Conservation (phyloP, 2,888 invertebrate genomes). For the Metopia argyrocephala region DNA sequence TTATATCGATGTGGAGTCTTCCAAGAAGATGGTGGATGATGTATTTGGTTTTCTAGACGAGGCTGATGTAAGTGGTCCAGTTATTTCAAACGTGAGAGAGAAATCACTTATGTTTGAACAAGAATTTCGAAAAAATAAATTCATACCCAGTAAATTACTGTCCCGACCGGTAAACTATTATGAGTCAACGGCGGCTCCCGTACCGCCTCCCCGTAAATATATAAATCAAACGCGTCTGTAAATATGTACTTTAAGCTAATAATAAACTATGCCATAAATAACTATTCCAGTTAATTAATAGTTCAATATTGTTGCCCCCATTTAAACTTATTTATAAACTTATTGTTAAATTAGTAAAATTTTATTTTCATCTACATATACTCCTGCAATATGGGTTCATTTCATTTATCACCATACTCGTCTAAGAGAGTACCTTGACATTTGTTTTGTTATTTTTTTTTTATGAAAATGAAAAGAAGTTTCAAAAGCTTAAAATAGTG, state of each 20-base stretch:
- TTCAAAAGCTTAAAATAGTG: too few species aligned
- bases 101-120: conserved; percentile 78
- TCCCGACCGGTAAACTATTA: conserved; percentile 77
- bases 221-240: conserved; percentile 59
- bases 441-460: too few species aligned
- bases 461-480: too few species aligned
- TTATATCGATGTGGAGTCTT: conserved; percentile 79
- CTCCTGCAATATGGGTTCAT: too few species aligned
- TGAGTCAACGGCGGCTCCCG: conserved; percentile 67
- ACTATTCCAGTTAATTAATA: too few species aligned
- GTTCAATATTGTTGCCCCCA: too few species aligned
- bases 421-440: too few species aligned
- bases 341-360: too few species aligned
- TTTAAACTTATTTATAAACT: too few species aligned
- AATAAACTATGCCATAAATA: background rate
- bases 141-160: conserved; percentile 76
- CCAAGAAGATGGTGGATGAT: conserved; percentile 83
- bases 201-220: conserved; percentile 43
- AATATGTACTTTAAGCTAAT: conserved; percentile 29
- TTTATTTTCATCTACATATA: too few species aligned
- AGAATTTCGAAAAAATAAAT: conserved; percentile 74
- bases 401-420: too few species aligned
- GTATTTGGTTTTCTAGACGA: conserved; percentile 83
- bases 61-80: conserved; percentile 80
- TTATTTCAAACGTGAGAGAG: conserved; percentile 77